Percentiles rank a stretch among this genome's conserved stretches.
phyloP scores from a whole-genome alignment of 2,113 vertebrate species.

The Coreoperca whiteheadi region DNA sequence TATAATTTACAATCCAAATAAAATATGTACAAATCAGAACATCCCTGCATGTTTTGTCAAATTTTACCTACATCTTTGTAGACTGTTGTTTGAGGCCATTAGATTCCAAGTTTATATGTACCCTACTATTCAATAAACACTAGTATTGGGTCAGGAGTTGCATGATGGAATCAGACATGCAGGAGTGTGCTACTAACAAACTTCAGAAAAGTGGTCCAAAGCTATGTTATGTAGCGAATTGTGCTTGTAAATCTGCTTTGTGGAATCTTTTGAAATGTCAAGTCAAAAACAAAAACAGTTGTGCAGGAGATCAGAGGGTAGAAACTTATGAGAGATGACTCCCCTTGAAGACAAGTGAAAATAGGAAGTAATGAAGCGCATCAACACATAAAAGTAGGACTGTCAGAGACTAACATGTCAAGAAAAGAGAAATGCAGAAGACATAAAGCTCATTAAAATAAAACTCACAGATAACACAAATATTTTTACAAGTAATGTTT shows the following conservation, averaged over 20 bases:
- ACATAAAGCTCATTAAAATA: constrained; percentile 8
- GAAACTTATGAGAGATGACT: neutral
- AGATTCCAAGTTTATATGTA: neutral
- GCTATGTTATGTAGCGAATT: neutral
- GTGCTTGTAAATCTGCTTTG: neutral
- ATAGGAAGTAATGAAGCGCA: constrained; percentile 11
- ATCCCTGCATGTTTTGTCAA: neutral
- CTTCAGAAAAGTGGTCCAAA: neutral
- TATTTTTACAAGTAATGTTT: neutral
- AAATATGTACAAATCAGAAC: neutral
- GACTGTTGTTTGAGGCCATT: neutral
- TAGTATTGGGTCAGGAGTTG: neutral
- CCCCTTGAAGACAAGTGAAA: constrained; percentile 7
- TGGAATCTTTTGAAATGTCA: constrained; percentile 27
- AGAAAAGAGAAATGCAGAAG: neutral
- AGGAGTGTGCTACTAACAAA: neutral
- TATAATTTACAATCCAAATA: neutral
- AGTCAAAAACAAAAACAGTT: neutral
- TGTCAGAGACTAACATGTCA: neutral
- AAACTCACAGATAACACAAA: neutral
- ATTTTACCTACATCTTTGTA: neutral
- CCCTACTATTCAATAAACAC: neutral
- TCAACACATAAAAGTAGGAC: neutral
- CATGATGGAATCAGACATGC: neutral
- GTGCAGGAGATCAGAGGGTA: neutral